phyloP scores from a whole-genome alignment of 2,888 invertebrate species.

The Selenia dentaria region DNA sequence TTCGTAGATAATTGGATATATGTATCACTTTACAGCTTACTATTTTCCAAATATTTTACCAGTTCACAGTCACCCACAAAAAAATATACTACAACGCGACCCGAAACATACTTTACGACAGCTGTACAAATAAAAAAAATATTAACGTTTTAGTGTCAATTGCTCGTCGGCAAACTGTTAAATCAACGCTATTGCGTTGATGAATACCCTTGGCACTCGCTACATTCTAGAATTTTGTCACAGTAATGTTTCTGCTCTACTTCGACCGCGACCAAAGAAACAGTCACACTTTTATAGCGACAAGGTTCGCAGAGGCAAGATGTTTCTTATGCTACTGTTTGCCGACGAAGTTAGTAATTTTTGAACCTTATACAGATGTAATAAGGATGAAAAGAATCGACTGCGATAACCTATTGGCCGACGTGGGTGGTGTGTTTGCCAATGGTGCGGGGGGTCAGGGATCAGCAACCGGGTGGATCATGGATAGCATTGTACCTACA shows the following conservation, averaged over 20 bases:
- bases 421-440: slow-evolving; percentile 28
- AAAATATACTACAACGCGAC: no score
- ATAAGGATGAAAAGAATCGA: neutral
- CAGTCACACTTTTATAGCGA: neutral
- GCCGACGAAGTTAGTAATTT: neutral
- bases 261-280: neutral
- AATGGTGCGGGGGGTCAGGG: slow-evolving; percentile 28
- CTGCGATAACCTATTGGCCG: slow-evolving; percentile 15
- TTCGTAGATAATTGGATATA: no score
- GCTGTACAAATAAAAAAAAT: slow-evolving; percentile 18
- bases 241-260: neutral
- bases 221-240: neutral
- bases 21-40: no score
- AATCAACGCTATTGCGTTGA: slow-evolving; percentile 9
- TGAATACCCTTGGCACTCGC: neutral
- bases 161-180: slow-evolving; percentile 18
- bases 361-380: slow-evolving; percentile 1
- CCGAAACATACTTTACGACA: slow-evolving; percentile 13
- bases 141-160: slow-evolving; percentile 27
- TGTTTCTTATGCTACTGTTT: neutral
- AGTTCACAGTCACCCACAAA: no score
- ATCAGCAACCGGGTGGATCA: slow-evolving; percentile 24
- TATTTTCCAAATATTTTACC: no score
- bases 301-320: slow-evolving; percentile 1
- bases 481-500: no score